Base-by-base conservation (phyloP, 1,140 invertebrate genomes). In the Caligus rogercresseyi region DNA sequence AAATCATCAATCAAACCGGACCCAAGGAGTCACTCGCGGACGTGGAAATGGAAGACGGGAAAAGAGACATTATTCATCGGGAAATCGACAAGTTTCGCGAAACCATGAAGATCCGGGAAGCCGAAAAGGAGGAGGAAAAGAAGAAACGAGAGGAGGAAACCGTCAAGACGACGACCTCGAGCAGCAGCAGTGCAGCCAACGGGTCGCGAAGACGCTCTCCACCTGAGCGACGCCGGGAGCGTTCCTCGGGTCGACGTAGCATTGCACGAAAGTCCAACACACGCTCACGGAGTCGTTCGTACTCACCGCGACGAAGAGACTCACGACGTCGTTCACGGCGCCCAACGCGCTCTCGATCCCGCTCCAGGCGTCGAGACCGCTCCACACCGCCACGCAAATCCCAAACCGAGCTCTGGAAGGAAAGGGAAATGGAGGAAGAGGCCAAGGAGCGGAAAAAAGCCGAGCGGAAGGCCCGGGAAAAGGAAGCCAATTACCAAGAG, bases 51-150 rank as follows among this genome's bases (percentile, higher is more conserved):
- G 93, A 96, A 75, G 92, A 96, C 75, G 92, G 93, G 71, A 94
- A 95, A 74, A 81, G 89, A 66, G 75, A 78, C 74, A 80, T 98
- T 65, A 96, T 98, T 67, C 91, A 89, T 68, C 80, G 78, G 67
- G 93, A 97, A 79, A 97, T 97, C 74, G 88, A 88, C 66, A 93
- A 91, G 75, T 97, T 97, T 75, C 80, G 93, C 61, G 91, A 95
- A 78, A 87, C 89, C 64, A 92, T 93, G 84, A 93, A 92, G 86
- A 52, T 65, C 19, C 65, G 65, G 54, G 67, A 67, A 43, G 65
- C 61, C 25, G 65, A 66, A 18, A 59, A 60, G 54, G 62, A 67
- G 65, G 52, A 64, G 59, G 51, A 62, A 61, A 54, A 63, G 63
- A 63, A 66, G 65, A 52, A 63, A 23, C 61, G 65, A 19, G 67